Conservation (phyloP, 92 coral and sea anemone genomes). For the Paramuricea clavata region DNA sequence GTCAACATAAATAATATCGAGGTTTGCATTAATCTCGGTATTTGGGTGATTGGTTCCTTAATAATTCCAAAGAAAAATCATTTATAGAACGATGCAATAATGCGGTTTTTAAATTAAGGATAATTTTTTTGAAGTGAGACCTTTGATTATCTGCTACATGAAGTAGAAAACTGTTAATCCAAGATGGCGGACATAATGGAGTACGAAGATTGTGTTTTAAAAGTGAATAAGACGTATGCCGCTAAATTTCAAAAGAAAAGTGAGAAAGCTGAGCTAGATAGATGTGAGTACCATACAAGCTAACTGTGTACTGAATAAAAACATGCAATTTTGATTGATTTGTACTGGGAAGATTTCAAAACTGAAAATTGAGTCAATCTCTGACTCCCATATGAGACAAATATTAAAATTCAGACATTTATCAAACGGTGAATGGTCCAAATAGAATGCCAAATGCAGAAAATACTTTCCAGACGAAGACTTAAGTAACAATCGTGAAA, state of each 20-base stretch:
- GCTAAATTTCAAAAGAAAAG: constrained; percentile 81
- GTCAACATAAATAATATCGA: no score
- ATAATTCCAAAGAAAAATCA: no score
- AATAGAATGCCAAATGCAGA: no score
- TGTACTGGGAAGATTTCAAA: background rate
- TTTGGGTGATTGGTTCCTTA: no score
- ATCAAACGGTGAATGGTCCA: no score
- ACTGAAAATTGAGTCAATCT: no score
- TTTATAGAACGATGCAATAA: no score
- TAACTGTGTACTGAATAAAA: background rate
- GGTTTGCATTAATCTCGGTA: no score
- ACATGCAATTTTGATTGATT: background rate
- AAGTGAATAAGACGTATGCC: constrained; percentile 85
- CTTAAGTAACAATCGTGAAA: no score
- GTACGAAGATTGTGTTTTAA: constrained; percentile 66
- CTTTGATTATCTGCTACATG: constrained; percentile 5
- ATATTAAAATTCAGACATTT: no score
- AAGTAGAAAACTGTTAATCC: constrained; percentile 12
- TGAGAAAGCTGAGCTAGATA: constrained; percentile 86
- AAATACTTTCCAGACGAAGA: no score
- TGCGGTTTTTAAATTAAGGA: background rate
- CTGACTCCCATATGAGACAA: no score
- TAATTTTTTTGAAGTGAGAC: background rate
- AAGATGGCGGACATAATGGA: constrained; percentile 89
- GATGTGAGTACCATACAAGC: constrained; percentile 66